These are phyloP conservation scores for Macrophya alboannulata DNA, from an alignment of 2,888 invertebrate species.

Conservation along the genomic window DNA sequence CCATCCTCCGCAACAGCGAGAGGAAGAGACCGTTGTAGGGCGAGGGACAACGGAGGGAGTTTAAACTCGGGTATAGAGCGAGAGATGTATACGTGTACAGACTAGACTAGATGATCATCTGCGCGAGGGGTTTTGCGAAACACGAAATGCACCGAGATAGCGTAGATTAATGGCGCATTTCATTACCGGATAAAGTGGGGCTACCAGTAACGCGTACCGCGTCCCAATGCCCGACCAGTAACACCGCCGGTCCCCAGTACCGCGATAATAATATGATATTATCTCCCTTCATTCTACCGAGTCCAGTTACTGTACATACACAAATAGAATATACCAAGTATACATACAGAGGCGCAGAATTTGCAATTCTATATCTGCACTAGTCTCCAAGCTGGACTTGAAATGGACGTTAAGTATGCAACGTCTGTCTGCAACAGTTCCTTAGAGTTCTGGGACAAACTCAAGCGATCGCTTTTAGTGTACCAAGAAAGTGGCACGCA, in stretches of 20 bases:
- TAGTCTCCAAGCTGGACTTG: not conserved
- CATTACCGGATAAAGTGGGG: conserved; percentile 70
- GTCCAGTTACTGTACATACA: conserved; percentile 7
- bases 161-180: conserved; percentile 69
- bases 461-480: not conserved
- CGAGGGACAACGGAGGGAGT: conserved; percentile 49
- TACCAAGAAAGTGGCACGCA: not conserved
- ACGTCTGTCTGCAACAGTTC: not conserved
- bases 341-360: not conserved
- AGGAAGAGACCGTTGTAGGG: conserved; percentile 4
- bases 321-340: conserved; percentile 13
- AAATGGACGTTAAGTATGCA: not conserved
- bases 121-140: conserved; percentile 61
- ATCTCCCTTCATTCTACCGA: conserved; percentile 47
- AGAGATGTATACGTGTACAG: conserved; percentile 12
- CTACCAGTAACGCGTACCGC: not conserved
- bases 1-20: conserved; percentile 17
- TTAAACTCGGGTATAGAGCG: conserved; percentile 10
- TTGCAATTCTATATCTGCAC: conserved; percentile 11
- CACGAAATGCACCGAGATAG: conserved; percentile 62
- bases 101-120: conserved; percentile 54
- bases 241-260: conserved; percentile 7
- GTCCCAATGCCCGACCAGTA: conserved; percentile 31
- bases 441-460: not conserved
- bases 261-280: conserved; percentile 52